Conservation (phyloP, 2,888 invertebrate genomes). For the Orthosia incerta region DNA sequence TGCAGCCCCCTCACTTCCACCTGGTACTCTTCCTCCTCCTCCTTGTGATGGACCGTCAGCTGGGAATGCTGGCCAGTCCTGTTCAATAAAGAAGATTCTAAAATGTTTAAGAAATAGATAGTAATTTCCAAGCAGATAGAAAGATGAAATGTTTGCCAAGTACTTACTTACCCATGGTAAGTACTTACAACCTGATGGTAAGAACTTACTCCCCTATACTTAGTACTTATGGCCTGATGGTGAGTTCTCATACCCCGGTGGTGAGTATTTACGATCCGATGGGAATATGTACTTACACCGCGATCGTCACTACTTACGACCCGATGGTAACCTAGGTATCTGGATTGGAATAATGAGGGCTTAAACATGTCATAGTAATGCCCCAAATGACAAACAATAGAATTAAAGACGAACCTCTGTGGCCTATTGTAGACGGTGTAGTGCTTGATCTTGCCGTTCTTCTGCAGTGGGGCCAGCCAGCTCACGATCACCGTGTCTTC, state of each 20-base stretch:
- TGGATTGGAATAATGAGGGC: background rate
- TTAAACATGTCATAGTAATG: background rate
- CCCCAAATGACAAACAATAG: background rate
- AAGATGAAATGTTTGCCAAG: background rate
- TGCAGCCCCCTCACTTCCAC: conserved; percentile 93
- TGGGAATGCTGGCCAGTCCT: conserved; percentile 86
- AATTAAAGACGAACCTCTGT: conserved; percentile 75
- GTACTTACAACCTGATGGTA: too few species aligned
- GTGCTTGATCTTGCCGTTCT: conserved; percentile 95
- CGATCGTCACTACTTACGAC: too few species aligned
- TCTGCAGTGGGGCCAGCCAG: conserved; percentile 95
- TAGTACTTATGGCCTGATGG: too few species aligned
- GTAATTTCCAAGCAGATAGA: background rate
- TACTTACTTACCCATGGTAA: background rate
- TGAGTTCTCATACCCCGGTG: too few species aligned
- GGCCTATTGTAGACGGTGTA: conserved; percentile 95
- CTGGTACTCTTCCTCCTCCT: conserved; percentile 80
- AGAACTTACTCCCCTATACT: too few species aligned
- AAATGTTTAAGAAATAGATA: background rate
- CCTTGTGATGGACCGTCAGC: conserved; percentile 75
- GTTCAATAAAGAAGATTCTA: conserved; percentile 28
- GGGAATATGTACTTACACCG: too few species aligned
- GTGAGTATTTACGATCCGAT: too few species aligned
- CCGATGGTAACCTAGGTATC: too few species aligned
- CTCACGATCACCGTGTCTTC: conserved; percentile 95